phyloP scores from a whole-genome alignment of 2,888 invertebrate species.

The Hydraecia micacea region DNA sequence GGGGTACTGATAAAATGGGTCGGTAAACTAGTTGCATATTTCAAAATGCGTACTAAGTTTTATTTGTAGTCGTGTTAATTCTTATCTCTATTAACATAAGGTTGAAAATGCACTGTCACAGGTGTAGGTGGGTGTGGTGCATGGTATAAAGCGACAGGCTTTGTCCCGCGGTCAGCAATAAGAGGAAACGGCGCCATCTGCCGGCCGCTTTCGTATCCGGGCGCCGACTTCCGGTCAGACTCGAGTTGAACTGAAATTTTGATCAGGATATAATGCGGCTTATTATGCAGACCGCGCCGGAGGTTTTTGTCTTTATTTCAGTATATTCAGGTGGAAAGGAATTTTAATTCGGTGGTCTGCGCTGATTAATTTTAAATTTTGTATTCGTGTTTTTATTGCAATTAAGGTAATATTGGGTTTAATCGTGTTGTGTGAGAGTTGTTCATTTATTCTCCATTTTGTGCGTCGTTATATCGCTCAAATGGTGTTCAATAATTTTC shows the following conservation, averaged over 20 bases:
- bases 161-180: constrained; percentile 87
- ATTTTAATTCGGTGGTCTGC: constrained; percentile 30
- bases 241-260: constrained; percentile 79
- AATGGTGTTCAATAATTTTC: not conserved
- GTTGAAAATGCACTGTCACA: constrained; percentile 58
- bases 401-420: constrained; percentile 45
- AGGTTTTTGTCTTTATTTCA: constrained; percentile 58
- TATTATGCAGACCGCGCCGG: constrained; percentile 75
- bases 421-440: constrained; percentile 23
- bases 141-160: constrained; percentile 80
- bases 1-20: constrained; percentile 73
- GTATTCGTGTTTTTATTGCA: constrained; percentile 35
- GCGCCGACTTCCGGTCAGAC: constrained; percentile 80
- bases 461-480: not conserved
- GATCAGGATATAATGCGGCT: constrained; percentile 83
- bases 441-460: not conserved
- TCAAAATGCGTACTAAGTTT: constrained; percentile 74
- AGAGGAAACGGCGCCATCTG: constrained; percentile 88
- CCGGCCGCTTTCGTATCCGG: constrained; percentile 80
- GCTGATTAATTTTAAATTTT: constrained; percentile 27
- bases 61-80: constrained; percentile 32
- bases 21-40: constrained; percentile 86
- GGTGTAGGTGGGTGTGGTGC: constrained; percentile 53
- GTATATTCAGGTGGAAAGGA: constrained; percentile 41
- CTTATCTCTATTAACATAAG: constrained; percentile 60